phyloP scores from a whole-genome alignment of 2,797 vertebrate species.

The Amazona ochrocephala region DNA sequence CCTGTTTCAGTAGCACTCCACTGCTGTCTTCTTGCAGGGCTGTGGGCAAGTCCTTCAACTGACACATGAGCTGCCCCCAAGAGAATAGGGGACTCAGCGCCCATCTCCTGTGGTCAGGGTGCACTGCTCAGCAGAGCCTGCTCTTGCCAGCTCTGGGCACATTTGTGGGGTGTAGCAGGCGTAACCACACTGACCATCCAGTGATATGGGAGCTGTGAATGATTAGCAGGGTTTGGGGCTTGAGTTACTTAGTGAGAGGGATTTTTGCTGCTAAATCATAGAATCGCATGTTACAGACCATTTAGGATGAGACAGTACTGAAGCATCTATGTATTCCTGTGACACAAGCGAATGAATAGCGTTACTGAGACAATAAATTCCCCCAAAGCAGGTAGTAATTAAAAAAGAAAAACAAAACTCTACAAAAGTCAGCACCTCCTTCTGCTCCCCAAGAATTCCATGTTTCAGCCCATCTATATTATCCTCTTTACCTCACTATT shows the following conservation, averaged over 20 bases:
- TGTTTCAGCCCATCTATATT: not conserved
- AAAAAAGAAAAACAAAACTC: not conserved
- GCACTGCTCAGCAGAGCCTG: not conserved
- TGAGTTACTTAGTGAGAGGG: not conserved
- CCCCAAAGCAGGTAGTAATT: not conserved
- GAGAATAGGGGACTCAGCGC: rapidly evolving
- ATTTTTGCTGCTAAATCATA: not conserved
- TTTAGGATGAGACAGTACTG: not conserved
- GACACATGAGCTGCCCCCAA: rapidly evolving
- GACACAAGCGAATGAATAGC: not conserved
- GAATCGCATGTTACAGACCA: not conserved
- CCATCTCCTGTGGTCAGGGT: rapidly evolving
- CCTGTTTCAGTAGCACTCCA: not conserved
- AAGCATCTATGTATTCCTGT: not conserved
- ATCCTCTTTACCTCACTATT: not conserved
- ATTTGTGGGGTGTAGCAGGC: rapidly evolving
- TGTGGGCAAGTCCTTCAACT: not conserved
- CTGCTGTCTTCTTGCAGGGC: rapidly evolving
- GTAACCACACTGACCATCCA: not conserved
- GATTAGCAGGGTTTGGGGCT: not conserved
- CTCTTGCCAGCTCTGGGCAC: not conserved
- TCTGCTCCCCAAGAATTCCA: not conserved
- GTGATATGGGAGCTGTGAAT: not conserved
- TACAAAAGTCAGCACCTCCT: not conserved
- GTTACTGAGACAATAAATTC: not conserved